Base-by-base conservation (phyloP, 92 coral and sea anemone genomes). In the Umimayanthus kanabou region DNA sequence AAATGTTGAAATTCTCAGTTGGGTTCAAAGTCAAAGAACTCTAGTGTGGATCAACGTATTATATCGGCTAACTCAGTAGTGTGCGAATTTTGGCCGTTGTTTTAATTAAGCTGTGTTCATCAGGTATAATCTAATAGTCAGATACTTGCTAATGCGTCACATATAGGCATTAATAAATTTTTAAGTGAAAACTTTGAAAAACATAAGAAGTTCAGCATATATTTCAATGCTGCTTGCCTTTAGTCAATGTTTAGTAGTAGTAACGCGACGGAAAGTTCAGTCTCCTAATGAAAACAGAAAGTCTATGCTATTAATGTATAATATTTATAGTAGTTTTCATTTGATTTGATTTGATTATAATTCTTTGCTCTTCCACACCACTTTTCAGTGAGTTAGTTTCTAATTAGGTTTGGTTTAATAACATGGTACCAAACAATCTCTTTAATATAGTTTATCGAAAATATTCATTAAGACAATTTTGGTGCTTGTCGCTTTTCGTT, bases 71-170 rank as follows among this genome's bases (percentile, higher is more conserved):
- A n/a, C 43, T 64, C n/a, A n/a, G n/a, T 65, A 23, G 57, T 39
- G 39, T 67, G 75, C 26, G 58, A 81, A 82, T 82, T 15, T 64
- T 65, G 37, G 65, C 37, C n/a, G 20, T 39, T 75, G 79, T 47
- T 81, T 81, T 83, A 83, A 83, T 83, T 83, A 83, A 70, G 30
- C 49, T 37, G 49, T 20, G 75, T 25, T 65, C 50, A 65, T 30
- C 53, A 81, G 74, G 16, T 18, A 43, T 69, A 83, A 83, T 45
- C 77, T 47, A 45, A 29, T 15, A 26, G 50, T 83, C 77, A 9
- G 26, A 69, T 65, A 18, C 33, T 40, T 83, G 55, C 49, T 83
- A 67, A 25, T 69, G 78, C 77, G 66, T 69, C 77, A 70, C 26
- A 47, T 47, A 28, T 26, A 22, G 57, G 22, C 67, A 70, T 42